Evolutionary conservation across 2,888 invertebrate species (phyloP).

Genomic region (Ferdinandea cuprea): DNA sequence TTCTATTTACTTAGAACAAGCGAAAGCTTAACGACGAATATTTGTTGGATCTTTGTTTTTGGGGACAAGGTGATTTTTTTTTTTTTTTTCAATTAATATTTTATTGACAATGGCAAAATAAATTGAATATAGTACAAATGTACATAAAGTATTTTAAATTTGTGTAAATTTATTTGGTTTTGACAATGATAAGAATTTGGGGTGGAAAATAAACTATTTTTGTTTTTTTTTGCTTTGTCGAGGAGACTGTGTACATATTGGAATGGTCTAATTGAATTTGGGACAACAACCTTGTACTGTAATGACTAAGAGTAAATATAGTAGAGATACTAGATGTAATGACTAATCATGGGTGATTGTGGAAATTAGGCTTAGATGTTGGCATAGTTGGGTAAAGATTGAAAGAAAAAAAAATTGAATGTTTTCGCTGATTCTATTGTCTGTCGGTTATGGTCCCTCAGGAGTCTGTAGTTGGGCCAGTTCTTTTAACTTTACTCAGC

Average conservation of each 20-base stretch:
- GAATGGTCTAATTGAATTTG: constrained; percentile 1
- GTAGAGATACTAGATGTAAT: too few species aligned
- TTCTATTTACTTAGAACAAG: constrained; percentile 46
- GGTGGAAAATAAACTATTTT: neutral
- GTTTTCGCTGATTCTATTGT: too few species aligned
- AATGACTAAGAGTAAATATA: too few species aligned
- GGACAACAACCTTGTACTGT: too few species aligned
- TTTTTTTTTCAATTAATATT: constrained; percentile 20
- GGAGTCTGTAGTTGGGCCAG: too few species aligned
- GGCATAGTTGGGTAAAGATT: too few species aligned
- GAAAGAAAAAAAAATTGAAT: too few species aligned
- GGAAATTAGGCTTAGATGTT: too few species aligned
- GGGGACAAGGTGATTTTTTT: constrained; percentile 32
- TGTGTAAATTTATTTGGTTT: neutral
- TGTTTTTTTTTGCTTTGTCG: too few species aligned
- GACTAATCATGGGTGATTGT: too few species aligned
- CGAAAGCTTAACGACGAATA: constrained; percentile 26
- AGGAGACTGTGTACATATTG: neutral
- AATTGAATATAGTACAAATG: neutral
- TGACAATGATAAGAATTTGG: neutral
- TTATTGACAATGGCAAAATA: constrained; percentile 20
- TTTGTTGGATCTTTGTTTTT: constrained; percentile 18
- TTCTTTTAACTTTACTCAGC: too few species aligned
- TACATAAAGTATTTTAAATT: neutral
- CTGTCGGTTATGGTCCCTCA: too few species aligned